These are phyloP conservation scores for Epinephelus coioides DNA, from an alignment of 2,797 vertebrate species.

Conservation along the genomic window DNA sequence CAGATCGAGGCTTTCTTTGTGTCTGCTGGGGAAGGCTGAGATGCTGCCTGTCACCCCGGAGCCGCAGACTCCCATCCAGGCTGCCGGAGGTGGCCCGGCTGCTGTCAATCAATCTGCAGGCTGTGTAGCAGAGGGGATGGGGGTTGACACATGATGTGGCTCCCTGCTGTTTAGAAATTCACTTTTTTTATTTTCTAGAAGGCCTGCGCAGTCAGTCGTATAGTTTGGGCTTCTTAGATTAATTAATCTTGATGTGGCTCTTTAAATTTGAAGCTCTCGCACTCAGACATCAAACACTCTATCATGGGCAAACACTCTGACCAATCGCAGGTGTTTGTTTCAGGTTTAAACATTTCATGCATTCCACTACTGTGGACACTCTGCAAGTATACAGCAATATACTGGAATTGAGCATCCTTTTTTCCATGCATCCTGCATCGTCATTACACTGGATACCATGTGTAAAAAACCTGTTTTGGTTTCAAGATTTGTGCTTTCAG, in stretches of 20 bases:
- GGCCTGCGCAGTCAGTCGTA: constrained; percentile 6
- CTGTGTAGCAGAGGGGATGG: constrained; percentile 48
- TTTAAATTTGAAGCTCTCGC: constrained; percentile 7
- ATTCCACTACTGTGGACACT: neutral
- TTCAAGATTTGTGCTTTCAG: neutral
- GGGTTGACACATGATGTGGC: constrained; percentile 64
- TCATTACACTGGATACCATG: neutral
- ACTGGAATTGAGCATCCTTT: neutral
- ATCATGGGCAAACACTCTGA: neutral
- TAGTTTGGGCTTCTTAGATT: constrained; percentile 17
- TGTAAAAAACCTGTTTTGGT: neutral
- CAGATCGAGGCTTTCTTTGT: constrained; percentile 67
- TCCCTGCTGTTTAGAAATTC: constrained; percentile 65
- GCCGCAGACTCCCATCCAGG: constrained; percentile 65
- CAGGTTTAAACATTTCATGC: neutral
- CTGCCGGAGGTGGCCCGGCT: constrained; percentile 67
- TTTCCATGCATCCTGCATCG: neutral
- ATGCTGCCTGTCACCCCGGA: constrained; percentile 69
- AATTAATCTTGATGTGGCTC: constrained; percentile 14
- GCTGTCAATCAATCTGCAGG: constrained; percentile 76
- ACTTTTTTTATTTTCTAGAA: constrained; percentile 9
- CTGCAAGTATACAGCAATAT: neutral
- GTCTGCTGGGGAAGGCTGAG: constrained; percentile 64
- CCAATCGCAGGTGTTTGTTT: neutral
- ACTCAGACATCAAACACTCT: constrained; percentile 15